phyloP scores from a whole-genome alignment of 37 sponge, comb jelly and placozoan species.

The Tethya wilhelma region DNA sequence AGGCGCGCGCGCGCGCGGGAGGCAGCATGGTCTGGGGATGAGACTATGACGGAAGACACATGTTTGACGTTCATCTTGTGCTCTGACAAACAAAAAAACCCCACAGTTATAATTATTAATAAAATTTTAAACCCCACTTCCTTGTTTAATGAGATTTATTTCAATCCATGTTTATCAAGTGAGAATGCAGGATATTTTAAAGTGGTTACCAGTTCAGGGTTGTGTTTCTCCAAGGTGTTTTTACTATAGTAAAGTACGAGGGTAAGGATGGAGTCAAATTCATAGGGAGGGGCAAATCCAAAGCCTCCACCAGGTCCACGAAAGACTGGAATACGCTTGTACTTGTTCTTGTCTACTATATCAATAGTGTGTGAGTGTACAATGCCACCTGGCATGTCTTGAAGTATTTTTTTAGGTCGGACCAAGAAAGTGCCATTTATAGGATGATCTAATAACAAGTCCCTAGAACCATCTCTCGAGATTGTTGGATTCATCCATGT shows the following conservation, averaged over 20 bases:
- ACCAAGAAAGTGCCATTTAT: conserved; percentile 84
- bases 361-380: conserved; percentile 78
- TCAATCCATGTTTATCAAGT: no score
- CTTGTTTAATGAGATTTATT: no score
- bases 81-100: no score
- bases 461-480: conserved; percentile 54
- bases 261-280: conserved; percentile 69
- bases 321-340: conserved; percentile 75
- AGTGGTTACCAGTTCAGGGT: conserved; percentile 59
- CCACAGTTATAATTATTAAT: no score
- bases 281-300: conserved; percentile 88
- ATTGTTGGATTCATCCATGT: conserved; percentile 65
- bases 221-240: conserved; percentile 85
- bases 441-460: conserved; percentile 33
- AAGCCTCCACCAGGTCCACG: conserved; percentile 67
- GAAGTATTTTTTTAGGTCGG: conserved; percentile 59
- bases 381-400: background rate
- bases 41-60: no score
- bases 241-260: conserved; percentile 75
- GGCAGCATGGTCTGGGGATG: no score
- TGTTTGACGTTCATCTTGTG: no score
- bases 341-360: conserved; percentile 71
- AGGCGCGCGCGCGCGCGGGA: no score
- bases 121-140: no score
- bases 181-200: conserved; percentile 38